Percentiles rank a stretch among this genome's conserved stretches.
Conservation (phyloP, 1,140 invertebrate genomes). For the Ips nitidus region DNA sequence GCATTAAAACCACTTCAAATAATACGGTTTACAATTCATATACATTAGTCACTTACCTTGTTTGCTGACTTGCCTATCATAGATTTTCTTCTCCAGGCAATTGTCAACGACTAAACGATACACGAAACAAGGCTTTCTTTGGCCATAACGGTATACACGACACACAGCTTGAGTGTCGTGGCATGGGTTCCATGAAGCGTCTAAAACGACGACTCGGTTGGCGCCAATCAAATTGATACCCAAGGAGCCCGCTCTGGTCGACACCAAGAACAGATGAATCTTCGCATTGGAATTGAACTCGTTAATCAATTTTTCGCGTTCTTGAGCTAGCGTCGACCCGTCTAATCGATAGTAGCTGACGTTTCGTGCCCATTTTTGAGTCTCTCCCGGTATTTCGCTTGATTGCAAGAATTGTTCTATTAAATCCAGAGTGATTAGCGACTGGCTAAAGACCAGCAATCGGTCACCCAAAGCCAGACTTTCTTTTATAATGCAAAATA, state of each 20-base stretch:
- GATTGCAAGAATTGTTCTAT: slow-evolving; percentile 93
- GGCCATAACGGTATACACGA: slow-evolving; percentile 95
- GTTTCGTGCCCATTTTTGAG: slow-evolving; percentile 82
- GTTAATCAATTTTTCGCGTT: slow-evolving; percentile 95
- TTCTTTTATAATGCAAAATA: slow-evolving; percentile 92
- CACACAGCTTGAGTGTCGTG: slow-evolving; percentile 99
- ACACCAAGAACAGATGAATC: slow-evolving; percentile 92
- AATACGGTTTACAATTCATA: neutral
- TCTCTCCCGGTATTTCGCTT: slow-evolving; percentile 73
- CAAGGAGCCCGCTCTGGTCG: slow-evolving; percentile 93
- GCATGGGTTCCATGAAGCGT: slow-evolving; percentile 99
- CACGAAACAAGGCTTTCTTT: slow-evolving; percentile 91
- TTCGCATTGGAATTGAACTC: slow-evolving; percentile 94
- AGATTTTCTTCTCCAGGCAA: slow-evolving; percentile 96
- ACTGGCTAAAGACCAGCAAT: slow-evolving; percentile 95
- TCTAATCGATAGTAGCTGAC: slow-evolving; percentile 91
- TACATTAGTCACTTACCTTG: slow-evolving; percentile 61
- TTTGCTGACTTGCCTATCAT: slow-evolving; percentile 97
- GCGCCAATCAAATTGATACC: slow-evolving; percentile 98
- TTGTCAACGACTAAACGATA: slow-evolving; percentile 97
- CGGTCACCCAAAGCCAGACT: slow-evolving; percentile 85
- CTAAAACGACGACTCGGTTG: slow-evolving; percentile 95
- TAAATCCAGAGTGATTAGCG: slow-evolving; percentile 93
- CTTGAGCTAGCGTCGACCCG: slow-evolving; percentile 90
- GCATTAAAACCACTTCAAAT: neutral